phyloP scores from a whole-genome alignment of 2,113 vertebrate genomes.

The Dunckerocampus dactyliophorus region DNA sequence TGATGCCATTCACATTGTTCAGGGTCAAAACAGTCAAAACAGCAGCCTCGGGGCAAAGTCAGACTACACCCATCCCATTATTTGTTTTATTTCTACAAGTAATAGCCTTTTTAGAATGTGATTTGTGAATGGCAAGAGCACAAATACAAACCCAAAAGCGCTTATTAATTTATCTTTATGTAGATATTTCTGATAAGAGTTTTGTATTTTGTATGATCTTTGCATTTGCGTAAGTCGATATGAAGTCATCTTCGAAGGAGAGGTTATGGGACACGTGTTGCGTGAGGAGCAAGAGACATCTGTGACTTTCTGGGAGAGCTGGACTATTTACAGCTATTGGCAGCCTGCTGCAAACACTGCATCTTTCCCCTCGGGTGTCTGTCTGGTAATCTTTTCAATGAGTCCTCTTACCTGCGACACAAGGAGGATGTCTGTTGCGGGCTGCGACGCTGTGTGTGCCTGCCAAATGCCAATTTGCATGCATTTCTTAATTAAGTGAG shows the following conservation, averaged over 20 bases:
- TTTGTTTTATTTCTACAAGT: no score
- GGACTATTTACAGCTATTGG: conserved; percentile 60
- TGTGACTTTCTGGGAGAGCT: conserved; percentile 54
- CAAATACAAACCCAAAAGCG: no score
- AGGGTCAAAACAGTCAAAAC: no score
- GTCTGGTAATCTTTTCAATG: conserved; percentile 53
- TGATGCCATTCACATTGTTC: no score
- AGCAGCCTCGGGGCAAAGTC: no score
- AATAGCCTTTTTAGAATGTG: no score
- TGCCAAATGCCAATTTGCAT: conserved; percentile 49
- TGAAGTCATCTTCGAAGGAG: conserved; percentile 9
- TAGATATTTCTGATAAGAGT: no score
- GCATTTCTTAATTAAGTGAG: conserved; percentile 33
- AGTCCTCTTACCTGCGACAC: conserved; percentile 58
- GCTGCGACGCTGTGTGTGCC: conserved; percentile 3
- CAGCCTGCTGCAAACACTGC: conserved; percentile 41
- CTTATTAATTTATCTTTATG: no score
- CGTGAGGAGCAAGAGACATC: conserved; percentile 51
- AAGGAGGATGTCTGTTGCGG: conserved; percentile 35
- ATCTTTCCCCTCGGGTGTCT: conserved; percentile 33
- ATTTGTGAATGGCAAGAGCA: no score
- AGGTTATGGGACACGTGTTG: conserved; percentile 26
- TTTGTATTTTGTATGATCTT: no score
- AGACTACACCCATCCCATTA: no score
- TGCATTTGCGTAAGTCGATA: conserved; percentile 7